Conservation (phyloP, 2,113 vertebrate genomes). For the Callospermophilus lateralis region DNA sequence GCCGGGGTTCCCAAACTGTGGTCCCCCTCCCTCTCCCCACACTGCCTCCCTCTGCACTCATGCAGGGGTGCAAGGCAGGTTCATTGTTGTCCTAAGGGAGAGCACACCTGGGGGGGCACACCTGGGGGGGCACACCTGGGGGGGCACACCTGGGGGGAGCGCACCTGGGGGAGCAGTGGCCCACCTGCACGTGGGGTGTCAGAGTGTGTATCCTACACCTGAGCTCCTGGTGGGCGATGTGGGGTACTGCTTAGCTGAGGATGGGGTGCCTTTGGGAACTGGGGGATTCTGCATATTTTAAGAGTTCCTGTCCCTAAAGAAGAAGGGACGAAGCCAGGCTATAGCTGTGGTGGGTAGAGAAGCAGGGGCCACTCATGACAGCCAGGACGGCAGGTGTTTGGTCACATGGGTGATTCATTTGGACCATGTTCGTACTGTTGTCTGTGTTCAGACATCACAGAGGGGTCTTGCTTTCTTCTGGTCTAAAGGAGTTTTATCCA, state of each 20-base stretch:
- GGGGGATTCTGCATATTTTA: background rate
- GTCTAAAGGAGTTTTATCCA: background rate
- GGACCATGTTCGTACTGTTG: accelerated
- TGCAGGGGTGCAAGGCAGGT: too few relatives aligned
- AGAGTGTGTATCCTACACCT: background rate
- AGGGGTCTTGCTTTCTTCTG: background rate
- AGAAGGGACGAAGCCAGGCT: background rate
- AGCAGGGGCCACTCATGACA: background rate
- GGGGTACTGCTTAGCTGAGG: too few relatives aligned
- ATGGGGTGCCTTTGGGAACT: background rate
- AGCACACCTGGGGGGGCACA: too few relatives aligned
- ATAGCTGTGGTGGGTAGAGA: background rate
- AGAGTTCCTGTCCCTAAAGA: background rate
- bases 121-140: too few relatives aligned
- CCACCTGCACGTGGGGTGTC: background rate
- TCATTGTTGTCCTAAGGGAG: too few relatives aligned
- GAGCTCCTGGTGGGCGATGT: background rate
- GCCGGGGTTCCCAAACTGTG: background rate
- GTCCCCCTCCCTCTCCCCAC: too few relatives aligned
- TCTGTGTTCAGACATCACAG: background rate
- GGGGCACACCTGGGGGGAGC: too few relatives aligned
- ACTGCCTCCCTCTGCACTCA: too few relatives aligned
- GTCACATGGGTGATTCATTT: background rate
- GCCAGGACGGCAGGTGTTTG: background rate
- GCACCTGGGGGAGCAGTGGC: background rate